phyloP scores from a whole-genome alignment of 2,113 vertebrate genomes.

The Lipotes vexillifer region DNA sequence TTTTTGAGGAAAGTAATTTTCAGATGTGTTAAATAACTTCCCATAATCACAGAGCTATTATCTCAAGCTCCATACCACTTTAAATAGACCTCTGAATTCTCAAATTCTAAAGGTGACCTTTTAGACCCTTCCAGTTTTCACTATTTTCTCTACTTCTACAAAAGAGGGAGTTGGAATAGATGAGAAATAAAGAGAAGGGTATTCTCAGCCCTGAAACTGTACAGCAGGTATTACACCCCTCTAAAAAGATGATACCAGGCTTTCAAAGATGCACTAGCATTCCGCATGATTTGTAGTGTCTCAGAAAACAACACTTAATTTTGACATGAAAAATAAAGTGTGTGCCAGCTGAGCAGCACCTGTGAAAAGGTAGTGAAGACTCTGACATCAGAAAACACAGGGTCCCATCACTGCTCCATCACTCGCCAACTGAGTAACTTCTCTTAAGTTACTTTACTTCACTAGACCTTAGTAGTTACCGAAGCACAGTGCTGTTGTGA shows the following conservation, averaged over 20 bases:
- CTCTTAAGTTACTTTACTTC: background rate
- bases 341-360: background rate
- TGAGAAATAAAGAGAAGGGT: background rate
- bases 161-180: too few species aligned
- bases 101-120: background rate
- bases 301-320: background rate
- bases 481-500: background rate
- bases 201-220: background rate
- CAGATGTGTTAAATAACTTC: background rate
- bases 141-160: background rate
- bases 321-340: background rate
- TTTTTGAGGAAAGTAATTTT: background rate
- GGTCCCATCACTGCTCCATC: background rate
- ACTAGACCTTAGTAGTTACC: background rate
- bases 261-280: background rate
- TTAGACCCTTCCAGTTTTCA: background rate
- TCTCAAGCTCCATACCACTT: background rate
- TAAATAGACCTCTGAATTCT: background rate
- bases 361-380: background rate
- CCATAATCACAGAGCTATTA: background rate
- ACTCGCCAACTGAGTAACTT: background rate
- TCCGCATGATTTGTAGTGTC: background rate
- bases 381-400: background rate
- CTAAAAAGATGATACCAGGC: background rate
- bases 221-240: background rate